A percentile compares a stretch with the other conserved stretches of the same genome.
Evolutionary conservation across 2,888 invertebrate species (phyloP).

Genomic region (Muscina levida): DNA sequence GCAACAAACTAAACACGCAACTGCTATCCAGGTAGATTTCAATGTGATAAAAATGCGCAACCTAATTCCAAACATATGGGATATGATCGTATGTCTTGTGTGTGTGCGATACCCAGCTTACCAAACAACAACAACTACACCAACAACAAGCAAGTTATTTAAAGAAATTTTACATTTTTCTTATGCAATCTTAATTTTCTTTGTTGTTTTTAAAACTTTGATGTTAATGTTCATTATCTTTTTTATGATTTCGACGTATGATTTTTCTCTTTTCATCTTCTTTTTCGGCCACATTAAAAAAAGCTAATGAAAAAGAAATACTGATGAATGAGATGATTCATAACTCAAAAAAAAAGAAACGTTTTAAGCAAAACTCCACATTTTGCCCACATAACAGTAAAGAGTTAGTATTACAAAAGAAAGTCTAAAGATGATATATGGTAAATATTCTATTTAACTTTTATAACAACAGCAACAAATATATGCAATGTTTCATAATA

Average conservation of each 20-base stretch:
- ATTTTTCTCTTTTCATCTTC: constrained; percentile 51
- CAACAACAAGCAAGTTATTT: constrained; percentile 63
- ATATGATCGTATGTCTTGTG: background rate
- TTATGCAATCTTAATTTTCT: constrained; percentile 54
- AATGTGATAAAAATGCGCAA: background rate
- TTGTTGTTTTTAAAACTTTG: constrained; percentile 62
- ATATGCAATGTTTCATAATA: constrained; percentile 54
- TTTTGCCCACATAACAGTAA: background rate
- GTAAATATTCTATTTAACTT: constrained; percentile 56
- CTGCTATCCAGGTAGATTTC: background rate
- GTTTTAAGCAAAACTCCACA: background rate
- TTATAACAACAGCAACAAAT: constrained; percentile 37
- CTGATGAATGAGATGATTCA: background rate
- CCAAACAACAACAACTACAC: too few relatives aligned
- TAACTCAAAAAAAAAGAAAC: background rate
- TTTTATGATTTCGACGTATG: constrained; percentile 68
- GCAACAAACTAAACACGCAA: constrained; percentile 6
- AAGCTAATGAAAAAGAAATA: constrained; percentile 40
- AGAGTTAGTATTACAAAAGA: constrained; percentile 43
- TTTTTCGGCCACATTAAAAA: constrained; percentile 27
- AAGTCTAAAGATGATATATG: constrained; percentile 46
- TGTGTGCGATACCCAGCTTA: background rate
- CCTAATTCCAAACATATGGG: background rate
- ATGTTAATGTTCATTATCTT: constrained; percentile 59
- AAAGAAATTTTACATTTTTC: constrained; percentile 61